These are phyloP conservation scores for Meriones unguiculatus DNA, from an alignment of 2,113 vertebrate species.

Conservation along the genomic window DNA sequence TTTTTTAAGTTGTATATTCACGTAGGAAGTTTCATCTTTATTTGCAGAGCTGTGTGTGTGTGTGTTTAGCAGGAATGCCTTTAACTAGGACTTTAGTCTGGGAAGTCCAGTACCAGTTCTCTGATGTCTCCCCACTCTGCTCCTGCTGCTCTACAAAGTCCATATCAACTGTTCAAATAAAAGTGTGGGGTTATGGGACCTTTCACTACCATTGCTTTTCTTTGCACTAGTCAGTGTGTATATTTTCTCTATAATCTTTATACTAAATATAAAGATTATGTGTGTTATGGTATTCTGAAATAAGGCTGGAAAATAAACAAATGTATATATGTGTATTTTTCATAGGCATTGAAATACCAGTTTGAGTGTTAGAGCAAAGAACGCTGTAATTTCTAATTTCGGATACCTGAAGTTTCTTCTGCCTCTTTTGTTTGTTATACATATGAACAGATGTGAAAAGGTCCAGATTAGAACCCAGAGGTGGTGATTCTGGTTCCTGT, in stretches of 20 bases:
- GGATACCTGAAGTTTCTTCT: neutral
- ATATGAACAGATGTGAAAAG: neutral
- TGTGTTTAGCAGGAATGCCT: neutral
- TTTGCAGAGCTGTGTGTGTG: neutral
- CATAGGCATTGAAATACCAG: neutral
- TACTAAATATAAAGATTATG: neutral
- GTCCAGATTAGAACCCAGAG: neutral
- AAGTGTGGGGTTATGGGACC: neutral
- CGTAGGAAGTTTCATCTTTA: neutral
- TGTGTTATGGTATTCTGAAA: neutral
- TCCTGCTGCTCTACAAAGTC: neutral
- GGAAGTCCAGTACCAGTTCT: neutral
- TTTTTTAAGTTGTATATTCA: neutral
- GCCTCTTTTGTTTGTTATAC: neutral
- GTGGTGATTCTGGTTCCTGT: slow-evolving; percentile 32
- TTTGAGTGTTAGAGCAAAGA: neutral
- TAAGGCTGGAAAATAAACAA: neutral
- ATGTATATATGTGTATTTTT: neutral
- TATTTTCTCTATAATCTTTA: neutral
- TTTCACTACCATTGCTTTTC: neutral
- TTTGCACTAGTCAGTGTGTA: neutral
- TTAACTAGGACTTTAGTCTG: neutral
- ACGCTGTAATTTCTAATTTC: slow-evolving; percentile 29
- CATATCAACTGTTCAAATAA: slow-evolving; percentile 1
- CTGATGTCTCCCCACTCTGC: neutral